phyloP scores from a whole-genome alignment of 2,113 vertebrate genomes.

The Paedocypris sp. region DNA sequence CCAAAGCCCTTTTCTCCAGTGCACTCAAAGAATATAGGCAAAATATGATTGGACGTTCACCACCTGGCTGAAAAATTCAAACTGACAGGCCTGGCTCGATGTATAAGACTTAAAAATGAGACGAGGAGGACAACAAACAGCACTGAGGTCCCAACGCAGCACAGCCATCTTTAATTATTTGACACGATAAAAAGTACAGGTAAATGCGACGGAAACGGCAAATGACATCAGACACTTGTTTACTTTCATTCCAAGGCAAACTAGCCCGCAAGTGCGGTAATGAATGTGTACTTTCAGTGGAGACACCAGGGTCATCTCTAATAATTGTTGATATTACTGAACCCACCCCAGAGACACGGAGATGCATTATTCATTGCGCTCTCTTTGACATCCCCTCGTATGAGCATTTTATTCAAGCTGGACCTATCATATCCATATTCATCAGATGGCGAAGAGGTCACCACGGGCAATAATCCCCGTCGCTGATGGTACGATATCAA shows the following conservation, averaged over 20 bases:
- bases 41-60: neutral
- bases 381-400: slow-evolving; percentile 26
- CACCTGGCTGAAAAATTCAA: neutral
- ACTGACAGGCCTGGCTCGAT: slow-evolving; percentile 1
- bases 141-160: neutral
- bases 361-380: slow-evolving; percentile 39
- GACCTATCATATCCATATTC: slow-evolving; percentile 32
- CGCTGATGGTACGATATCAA: slow-evolving; percentile 22
- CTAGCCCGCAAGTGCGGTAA: slow-evolving; percentile 24
- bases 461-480: slow-evolving; percentile 26
- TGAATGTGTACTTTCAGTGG: slow-evolving; percentile 29
- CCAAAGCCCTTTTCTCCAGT: slow-evolving; percentile 1
- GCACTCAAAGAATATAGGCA: neutral
- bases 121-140: neutral
- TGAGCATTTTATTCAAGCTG: slow-evolving; percentile 21
- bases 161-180: neutral
- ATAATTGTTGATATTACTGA: slow-evolving; percentile 43
- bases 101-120: neutral
- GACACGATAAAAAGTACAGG: neutral
- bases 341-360: slow-evolving; percentile 29
- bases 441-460: slow-evolving; percentile 11
- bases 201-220: neutral
- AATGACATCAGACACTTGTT: slow-evolving; percentile 9
- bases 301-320: slow-evolving; percentile 31
- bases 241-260: neutral